A percentile compares a stretch with the other conserved stretches of the same genome.
Evolutionary conservation across 1,140 invertebrate genomes (phyloP).

Genomic region (Meloidogyne chitwoodi): DNA sequence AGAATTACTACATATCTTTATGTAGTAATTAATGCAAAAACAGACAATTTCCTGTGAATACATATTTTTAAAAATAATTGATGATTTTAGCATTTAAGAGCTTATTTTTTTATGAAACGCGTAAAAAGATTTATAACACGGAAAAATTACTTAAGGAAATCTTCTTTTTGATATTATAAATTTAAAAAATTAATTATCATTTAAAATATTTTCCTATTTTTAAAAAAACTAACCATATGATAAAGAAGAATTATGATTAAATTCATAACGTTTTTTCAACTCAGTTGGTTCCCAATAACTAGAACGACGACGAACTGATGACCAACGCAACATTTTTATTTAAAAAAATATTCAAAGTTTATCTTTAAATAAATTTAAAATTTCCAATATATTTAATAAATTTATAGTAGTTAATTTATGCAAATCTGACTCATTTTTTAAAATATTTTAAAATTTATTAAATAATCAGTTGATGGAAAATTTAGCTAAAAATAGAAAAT

Average conservation of each 20-base stretch:
- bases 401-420: too few relatives aligned
- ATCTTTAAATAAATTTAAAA: background rate
- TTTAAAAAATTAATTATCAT: too few relatives aligned
- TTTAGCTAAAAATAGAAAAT: too few relatives aligned
- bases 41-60: background rate
- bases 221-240: background rate
- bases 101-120: too few relatives aligned
- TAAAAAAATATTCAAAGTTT: background rate
- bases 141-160: too few relatives aligned
- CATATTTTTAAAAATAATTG: background rate
- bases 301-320: constrained; percentile 11
- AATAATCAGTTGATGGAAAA: too few relatives aligned
- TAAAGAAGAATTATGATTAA: background rate
- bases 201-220: too few relatives aligned
- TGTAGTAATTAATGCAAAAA: background rate
- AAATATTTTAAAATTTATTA: too few relatives aligned
- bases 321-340: constrained; percentile 9
- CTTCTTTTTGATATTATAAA: too few relatives aligned
- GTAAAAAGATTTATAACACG: too few relatives aligned
- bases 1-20: background rate
- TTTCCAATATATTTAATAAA: background rate
- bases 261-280: constrained; percentile 8
- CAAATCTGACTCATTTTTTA: too few relatives aligned
- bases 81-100: background rate
- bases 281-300: constrained; percentile 10